These are phyloP conservation scores for Seira sanloemensis DNA, from an alignment of 2,888 invertebrate species.

Conservation along the genomic window DNA sequence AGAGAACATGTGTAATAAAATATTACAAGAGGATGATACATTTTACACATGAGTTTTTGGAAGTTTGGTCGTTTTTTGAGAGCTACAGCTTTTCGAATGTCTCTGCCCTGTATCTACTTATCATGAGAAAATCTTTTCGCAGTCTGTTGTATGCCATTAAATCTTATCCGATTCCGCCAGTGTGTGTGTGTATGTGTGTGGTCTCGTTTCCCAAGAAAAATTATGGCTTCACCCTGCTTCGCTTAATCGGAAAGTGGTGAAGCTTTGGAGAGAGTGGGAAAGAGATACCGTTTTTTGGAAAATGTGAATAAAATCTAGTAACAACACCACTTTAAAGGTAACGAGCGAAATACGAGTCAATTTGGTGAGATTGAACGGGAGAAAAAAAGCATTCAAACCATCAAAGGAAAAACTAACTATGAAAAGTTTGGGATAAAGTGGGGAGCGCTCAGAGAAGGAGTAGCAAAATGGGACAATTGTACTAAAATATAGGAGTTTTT, in stretches of 20 bases:
- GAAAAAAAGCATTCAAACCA: conserved; percentile 4
- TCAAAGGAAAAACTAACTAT: background rate
- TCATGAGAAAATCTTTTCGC: background rate
- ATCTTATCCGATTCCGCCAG: background rate
- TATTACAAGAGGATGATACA: too few relatives aligned
- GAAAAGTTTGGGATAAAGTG: background rate
- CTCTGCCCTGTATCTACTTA: too few relatives aligned
- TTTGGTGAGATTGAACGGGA: background rate
- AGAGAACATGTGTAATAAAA: too few relatives aligned
- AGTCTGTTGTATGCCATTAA: background rate
- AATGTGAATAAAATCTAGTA: background rate
- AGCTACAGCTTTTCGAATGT: too few relatives aligned
- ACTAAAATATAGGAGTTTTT: conserved; percentile 3
- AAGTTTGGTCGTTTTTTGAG: too few relatives aligned
- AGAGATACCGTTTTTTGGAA: conserved; percentile 8
- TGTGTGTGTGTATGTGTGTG: background rate
- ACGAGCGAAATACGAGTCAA: background rate
- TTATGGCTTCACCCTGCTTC: background rate
- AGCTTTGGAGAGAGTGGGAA: conserved; percentile 8
- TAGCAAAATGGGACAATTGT: background rate
- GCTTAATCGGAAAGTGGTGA: conserved; percentile 24
- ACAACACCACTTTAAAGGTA: background rate
- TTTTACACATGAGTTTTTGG: too few relatives aligned
- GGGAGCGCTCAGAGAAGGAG: background rate
- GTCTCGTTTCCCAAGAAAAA: conserved; percentile 1